A percentile compares a stretch with the other conserved stretches of the same genome.
Conservation (phyloP, 2,797 vertebrate genomes). For the Lycodopsis pacificus region DNA sequence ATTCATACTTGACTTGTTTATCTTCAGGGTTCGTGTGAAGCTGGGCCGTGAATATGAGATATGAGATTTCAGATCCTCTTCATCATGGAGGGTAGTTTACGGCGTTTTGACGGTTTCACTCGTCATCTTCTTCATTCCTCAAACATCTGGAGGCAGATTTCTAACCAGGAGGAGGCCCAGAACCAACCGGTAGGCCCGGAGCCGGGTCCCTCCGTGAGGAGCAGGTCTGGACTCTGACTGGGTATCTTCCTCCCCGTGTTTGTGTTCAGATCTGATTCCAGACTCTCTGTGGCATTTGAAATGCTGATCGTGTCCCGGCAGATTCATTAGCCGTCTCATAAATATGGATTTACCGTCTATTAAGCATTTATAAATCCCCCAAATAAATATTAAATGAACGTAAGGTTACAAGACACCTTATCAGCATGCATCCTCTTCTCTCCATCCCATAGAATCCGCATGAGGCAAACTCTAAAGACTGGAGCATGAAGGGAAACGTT, state of each 20-base stretch:
- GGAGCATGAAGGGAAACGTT: neutral
- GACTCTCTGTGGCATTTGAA: constrained; percentile 27
- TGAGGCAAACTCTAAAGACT: constrained; percentile 13
- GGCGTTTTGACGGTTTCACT: too few relatives aligned
- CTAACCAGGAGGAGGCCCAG: neutral
- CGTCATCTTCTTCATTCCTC: too few relatives aligned
- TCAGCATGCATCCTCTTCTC: constrained; percentile 32
- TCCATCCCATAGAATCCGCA: neutral
- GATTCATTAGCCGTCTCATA: constrained; percentile 56
- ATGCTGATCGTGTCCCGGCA: constrained; percentile 29
- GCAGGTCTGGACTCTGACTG: neutral
- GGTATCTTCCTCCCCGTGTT: neutral
- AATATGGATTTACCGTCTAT: constrained; percentile 64
- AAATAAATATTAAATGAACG: constrained; percentile 58
- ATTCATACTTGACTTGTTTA: too few relatives aligned
- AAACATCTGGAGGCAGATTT: too few relatives aligned
- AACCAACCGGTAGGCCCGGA: neutral
- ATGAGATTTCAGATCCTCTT: too few relatives aligned
- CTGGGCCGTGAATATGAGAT: too few relatives aligned
- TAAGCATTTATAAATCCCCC: constrained; percentile 50
- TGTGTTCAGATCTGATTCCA: neutral
- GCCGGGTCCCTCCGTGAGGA: neutral
- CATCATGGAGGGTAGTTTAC: too few relatives aligned
- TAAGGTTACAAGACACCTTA: constrained; percentile 46
- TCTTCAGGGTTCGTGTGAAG: too few relatives aligned